Percentiles rank a stretch among this genome's conserved stretches.
Conservation (phyloP, 2,888 invertebrate species). For the Capitulum mitella region DNA sequence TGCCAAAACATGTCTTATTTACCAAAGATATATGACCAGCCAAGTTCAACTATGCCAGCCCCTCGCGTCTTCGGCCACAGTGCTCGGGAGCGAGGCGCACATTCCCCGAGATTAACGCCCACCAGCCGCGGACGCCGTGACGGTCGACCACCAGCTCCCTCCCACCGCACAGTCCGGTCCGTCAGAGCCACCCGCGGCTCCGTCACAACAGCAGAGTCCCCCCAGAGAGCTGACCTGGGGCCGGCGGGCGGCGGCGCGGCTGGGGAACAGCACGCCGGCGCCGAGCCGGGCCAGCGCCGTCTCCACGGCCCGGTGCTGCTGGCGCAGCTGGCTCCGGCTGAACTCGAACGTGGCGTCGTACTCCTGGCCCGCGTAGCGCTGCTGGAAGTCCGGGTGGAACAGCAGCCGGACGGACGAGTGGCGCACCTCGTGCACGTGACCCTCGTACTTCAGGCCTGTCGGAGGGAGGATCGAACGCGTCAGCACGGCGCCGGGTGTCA, state of each 20-base stretch:
- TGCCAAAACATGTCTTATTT: too few relatives aligned
- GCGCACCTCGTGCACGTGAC: constrained; percentile 35
- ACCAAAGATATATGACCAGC: too few relatives aligned
- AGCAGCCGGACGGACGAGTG: constrained; percentile 56
- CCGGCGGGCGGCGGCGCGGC: constrained; percentile 25
- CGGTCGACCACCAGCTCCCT: too few relatives aligned
- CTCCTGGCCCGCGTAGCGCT: constrained; percentile 63
- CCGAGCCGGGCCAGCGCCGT: constrained; percentile 56
- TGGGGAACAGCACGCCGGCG: constrained; percentile 63
- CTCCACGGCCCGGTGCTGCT: constrained; percentile 67
- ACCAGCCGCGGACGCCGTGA: too few relatives aligned
- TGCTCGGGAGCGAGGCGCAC: too few relatives aligned
- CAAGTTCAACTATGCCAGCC: too few relatives aligned
- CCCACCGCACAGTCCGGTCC: too few relatives aligned
- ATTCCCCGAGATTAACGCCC: too few relatives aligned
- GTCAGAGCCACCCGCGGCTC: too few relatives aligned
- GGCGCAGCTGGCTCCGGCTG: constrained; percentile 55
- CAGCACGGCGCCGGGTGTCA: too few relatives aligned
- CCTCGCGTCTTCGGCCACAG: too few relatives aligned
- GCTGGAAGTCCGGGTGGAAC: constrained; percentile 67
- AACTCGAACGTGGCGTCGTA: constrained; percentile 66
- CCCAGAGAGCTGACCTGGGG: constrained; percentile 34
- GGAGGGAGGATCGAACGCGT: background rate
- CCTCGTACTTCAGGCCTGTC: constrained; percentile 33
- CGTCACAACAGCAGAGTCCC: too few relatives aligned